Evolutionary conservation across 1,140 invertebrate genomes (phyloP).

Genomic region (Nasonia giraulti): DNA sequence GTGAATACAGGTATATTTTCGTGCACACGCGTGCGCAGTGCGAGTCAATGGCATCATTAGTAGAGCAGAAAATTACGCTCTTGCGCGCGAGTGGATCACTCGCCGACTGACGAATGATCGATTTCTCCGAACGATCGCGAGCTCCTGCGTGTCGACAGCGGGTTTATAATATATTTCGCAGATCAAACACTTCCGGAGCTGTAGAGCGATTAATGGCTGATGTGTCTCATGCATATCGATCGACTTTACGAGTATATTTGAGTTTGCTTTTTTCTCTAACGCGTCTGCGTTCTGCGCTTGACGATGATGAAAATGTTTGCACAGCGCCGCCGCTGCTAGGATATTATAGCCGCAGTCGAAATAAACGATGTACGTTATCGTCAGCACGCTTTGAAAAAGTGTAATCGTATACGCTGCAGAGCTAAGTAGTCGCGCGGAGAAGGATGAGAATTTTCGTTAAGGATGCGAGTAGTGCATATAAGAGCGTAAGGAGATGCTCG

Average conservation of each 20-base stretch:
- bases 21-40: neutral
- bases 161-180: slow-evolving; percentile 6
- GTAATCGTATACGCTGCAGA: neutral
- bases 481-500: slow-evolving; percentile 40
- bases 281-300: neutral
- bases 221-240: neutral
- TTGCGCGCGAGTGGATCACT: neutral
- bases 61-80: slow-evolving; percentile 41
- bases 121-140: neutral
- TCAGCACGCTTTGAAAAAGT: neutral
- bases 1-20: neutral
- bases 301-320: neutral
- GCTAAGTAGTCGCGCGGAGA: neutral
- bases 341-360: neutral
- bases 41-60: slow-evolving; percentile 50
- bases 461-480: neutral
- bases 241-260: neutral
- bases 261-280: neutral
- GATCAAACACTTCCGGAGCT: neutral
- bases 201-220: neutral
- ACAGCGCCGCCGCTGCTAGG: too few species aligned
- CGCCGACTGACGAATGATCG: slow-evolving; percentile 17
- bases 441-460: slow-evolving; percentile 1
- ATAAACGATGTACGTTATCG: too few species aligned
- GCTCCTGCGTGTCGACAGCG: neutral